Evolutionary conservation across 2,888 invertebrate genomes (phyloP).

Genomic region (Tipula unca): DNA sequence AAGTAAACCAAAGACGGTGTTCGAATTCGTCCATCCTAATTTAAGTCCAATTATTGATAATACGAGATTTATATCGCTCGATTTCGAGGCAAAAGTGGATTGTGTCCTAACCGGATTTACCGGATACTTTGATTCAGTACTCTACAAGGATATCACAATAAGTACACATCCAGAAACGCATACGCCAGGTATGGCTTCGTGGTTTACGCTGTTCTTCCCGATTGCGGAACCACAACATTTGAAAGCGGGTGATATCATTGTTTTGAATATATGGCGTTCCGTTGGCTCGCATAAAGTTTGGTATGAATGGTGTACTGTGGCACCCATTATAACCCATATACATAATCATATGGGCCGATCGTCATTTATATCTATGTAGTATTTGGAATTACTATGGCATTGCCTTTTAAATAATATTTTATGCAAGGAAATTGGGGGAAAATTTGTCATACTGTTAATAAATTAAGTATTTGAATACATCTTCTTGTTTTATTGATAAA

Average conservation of each 20-base stretch:
- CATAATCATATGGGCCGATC: constrained; percentile 31
- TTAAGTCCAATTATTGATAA: constrained; percentile 58
- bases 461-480: neutral
- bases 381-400: neutral
- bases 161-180: constrained; percentile 87
- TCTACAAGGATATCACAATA: constrained; percentile 76
- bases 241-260: constrained; percentile 59
- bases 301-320: constrained; percentile 80
- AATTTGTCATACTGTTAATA: neutral
- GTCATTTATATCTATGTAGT: neutral
- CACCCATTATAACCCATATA: constrained; percentile 31
- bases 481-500: neutral
- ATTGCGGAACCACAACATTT: constrained; percentile 53
- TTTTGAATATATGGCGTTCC: constrained; percentile 81
- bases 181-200: constrained; percentile 89
- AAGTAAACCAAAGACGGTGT: constrained; percentile 46
- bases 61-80: constrained; percentile 57
- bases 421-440: neutral
- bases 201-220: constrained; percentile 97
- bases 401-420: neutral
- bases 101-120: constrained; percentile 88
- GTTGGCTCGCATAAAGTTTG: constrained; percentile 75
- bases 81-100: constrained; percentile 63
- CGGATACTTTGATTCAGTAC: constrained; percentile 85
- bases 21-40: constrained; percentile 89